Conservation (phyloP, 2,113 vertebrate genomes). For the Amphilophus citrinellus region DNA sequence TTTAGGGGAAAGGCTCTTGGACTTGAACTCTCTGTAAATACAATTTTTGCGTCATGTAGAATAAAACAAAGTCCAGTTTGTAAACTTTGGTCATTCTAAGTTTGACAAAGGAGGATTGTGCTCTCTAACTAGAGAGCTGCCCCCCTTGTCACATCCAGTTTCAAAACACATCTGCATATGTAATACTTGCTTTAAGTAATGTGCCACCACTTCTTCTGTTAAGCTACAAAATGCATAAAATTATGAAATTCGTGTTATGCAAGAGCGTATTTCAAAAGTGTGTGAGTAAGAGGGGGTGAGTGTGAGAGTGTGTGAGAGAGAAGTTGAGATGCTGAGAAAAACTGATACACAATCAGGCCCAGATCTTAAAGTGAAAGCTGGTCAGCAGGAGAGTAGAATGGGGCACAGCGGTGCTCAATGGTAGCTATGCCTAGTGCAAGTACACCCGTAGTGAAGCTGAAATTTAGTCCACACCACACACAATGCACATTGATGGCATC, state of each 20-base stretch:
- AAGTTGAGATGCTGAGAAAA: background rate
- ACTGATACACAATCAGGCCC: background rate
- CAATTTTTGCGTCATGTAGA: no score
- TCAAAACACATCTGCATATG: no score
- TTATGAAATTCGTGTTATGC: background rate
- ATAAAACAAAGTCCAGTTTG: fast-evolving
- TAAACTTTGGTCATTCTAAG: background rate
- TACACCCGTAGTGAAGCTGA: background rate
- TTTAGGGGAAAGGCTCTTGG: background rate
- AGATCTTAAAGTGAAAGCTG: background rate
- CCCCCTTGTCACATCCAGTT: no score
- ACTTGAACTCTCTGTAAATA: background rate
- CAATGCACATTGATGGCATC: background rate
- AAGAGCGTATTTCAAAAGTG: background rate
- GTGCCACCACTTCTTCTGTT: background rate
- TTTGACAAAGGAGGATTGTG: no score
- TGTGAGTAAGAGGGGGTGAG: no score
- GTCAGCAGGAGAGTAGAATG: background rate
- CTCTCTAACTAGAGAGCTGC: no score
- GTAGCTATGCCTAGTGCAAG: background rate
- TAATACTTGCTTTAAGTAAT: background rate
- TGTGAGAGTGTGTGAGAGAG: no score
- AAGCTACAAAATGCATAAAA: no score
- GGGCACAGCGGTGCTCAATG: background rate
- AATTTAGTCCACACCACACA: background rate